Percentiles rank a stretch among this genome's conserved stretches.
These are phyloP conservation scores for Chaenodraco wilsoni DNA, from an alignment of 2,797 vertebrate species.

Conservation along the genomic window DNA sequence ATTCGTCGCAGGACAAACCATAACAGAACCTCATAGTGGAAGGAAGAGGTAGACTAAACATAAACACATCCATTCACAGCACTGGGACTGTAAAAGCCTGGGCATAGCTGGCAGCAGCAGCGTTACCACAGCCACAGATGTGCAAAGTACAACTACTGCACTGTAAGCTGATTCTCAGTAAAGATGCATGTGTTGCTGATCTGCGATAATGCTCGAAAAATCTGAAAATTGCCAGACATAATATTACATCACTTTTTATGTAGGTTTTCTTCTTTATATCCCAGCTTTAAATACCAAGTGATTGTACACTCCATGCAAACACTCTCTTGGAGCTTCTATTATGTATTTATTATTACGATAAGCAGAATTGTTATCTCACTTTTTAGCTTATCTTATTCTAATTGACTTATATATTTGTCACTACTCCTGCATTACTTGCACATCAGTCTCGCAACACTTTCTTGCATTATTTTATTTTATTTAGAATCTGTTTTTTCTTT, in stretches of 20 bases:
- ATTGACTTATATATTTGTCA: too few species aligned
- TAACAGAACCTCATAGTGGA: constrained; percentile 24
- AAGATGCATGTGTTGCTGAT: constrained; percentile 51
- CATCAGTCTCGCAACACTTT: too few species aligned
- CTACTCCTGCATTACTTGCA: too few species aligned
- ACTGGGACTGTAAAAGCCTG: constrained; percentile 22
- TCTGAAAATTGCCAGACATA: constrained; percentile 50
- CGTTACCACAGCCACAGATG: constrained; percentile 40
- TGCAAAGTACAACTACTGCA: constrained; percentile 15
- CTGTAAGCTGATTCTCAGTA: background rate
- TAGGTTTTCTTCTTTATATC: constrained; percentile 14
- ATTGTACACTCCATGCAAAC: constrained; percentile 19
- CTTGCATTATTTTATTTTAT: too few species aligned
- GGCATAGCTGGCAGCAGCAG: constrained; percentile 40
- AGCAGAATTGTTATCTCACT: too few species aligned
- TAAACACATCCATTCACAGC: constrained; percentile 50
- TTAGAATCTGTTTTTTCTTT: too few species aligned
- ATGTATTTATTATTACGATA: too few species aligned
- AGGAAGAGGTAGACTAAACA: constrained; percentile 69
- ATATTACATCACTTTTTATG: constrained; percentile 53
- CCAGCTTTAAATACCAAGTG: background rate
- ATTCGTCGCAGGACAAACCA: constrained; percentile 10
- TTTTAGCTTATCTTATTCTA: too few species aligned
- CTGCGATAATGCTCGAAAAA: constrained; percentile 36
- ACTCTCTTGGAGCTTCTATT: background rate